Conservation (phyloP, 2,888 invertebrate genomes). For the Doris montereyensis region DNA sequence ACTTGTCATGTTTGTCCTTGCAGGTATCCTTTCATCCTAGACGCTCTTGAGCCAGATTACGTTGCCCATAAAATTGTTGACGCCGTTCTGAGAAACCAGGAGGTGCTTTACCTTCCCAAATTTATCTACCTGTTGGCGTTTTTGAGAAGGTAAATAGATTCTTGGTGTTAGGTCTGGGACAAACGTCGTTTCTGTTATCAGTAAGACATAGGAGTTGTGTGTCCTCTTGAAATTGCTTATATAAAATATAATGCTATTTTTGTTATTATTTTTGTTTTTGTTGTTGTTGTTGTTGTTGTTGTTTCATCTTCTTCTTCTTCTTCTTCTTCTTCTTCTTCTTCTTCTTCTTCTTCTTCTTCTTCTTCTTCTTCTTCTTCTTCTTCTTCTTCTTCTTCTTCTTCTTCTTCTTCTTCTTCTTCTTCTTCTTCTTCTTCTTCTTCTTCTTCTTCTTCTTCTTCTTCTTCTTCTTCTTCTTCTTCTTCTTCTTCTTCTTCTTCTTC, state of each 20-base stretch:
- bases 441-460: not conserved
- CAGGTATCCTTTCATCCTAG: constrained; percentile 18
- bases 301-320: not conserved
- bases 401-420: not conserved
- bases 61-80: constrained; percentile 88
- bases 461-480: not conserved
- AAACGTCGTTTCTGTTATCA: too few species aligned
- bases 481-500: not conserved
- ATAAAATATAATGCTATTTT: not conserved
- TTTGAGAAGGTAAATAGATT: not conserved
- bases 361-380: not conserved
- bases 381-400: not conserved
- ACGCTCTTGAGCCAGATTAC: constrained; percentile 31
- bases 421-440: not conserved
- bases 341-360: not conserved
- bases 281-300: too few species aligned
- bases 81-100: constrained; percentile 84
- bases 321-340: not conserved
- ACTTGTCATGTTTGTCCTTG: too few species aligned
- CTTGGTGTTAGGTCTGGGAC: not conserved
- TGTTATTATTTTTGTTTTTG: too few species aligned
- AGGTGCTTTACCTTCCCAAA: constrained; percentile 84
- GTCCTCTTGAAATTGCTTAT: too few species aligned
- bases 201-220: too few species aligned
- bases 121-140: constrained; percentile 29